phyloP scores from a whole-genome alignment of 2,797 vertebrate genomes.

The Halcyon badia region DNA sequence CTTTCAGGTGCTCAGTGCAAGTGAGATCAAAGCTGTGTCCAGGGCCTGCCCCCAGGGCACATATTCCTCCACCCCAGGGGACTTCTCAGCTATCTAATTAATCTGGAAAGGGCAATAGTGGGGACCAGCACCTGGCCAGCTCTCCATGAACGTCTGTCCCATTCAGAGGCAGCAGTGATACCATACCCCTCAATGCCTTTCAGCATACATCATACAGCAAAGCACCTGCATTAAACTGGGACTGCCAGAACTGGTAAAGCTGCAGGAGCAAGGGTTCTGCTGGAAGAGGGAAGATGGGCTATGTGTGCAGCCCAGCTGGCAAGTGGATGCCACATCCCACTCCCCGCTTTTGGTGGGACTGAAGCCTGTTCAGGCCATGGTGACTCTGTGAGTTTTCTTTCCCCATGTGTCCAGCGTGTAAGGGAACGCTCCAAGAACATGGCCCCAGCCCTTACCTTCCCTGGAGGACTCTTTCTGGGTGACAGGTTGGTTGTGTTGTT shows the following conservation, averaged over 20 bases:
- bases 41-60: background rate
- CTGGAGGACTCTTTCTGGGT: background rate
- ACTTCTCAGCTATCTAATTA: background rate
- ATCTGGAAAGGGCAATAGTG: background rate
- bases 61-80: background rate
- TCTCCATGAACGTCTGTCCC: accelerated
- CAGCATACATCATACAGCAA: background rate
- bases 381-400: background rate
- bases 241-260: background rate
- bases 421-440: background rate
- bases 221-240: background rate
- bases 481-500: background rate
- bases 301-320: background rate
- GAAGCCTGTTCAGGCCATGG: background rate
- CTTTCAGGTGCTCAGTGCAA: background rate
- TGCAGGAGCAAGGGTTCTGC: background rate
- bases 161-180: background rate
- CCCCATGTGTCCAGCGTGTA: background rate
- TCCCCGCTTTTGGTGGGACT: background rate
- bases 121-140: background rate
- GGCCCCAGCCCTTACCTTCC: slow-evolving; percentile 43
- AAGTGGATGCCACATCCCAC: background rate
- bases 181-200: background rate
- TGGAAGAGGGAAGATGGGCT: background rate
- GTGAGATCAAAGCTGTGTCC: background rate